Percentiles rank a stretch among this genome's conserved stretches.
Conservation (phyloP, 2,113 vertebrate species). For the Xyrauchen texanus region DNA sequence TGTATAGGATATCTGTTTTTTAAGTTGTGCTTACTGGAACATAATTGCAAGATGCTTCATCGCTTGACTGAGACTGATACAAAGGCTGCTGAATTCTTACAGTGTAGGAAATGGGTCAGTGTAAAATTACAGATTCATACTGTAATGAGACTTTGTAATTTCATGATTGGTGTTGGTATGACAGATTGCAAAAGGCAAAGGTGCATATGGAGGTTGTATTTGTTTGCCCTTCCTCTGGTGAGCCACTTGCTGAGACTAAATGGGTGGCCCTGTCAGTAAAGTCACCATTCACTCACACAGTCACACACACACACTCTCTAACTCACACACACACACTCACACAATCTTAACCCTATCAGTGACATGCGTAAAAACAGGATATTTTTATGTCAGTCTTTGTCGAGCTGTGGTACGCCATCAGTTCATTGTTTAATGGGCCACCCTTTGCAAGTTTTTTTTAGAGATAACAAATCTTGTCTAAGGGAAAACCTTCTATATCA, state of each 20-base stretch:
- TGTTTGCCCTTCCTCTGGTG: conserved; percentile 40
- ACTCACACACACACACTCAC: conserved; percentile 30
- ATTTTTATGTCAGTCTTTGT: conserved; percentile 48
- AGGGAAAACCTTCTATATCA: background rate
- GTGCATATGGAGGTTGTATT: conserved; percentile 48
- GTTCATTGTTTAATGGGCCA: conserved; percentile 40
- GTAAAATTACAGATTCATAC: too few species aligned
- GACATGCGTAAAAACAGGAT: conserved; percentile 42
- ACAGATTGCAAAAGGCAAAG: conserved; percentile 26
- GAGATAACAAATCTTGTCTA: conserved; percentile 26
- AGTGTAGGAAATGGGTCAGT: background rate
- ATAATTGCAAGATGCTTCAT: too few species aligned
- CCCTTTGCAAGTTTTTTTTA: conserved; percentile 25
- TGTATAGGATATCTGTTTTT: too few species aligned
- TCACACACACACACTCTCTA: background rate
- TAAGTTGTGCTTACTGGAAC: too few species aligned
- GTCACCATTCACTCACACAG: conserved; percentile 43
- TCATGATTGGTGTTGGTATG: background rate
- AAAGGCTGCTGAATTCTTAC: background rate
- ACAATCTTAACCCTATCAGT: conserved; percentile 46
- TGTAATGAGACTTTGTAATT: background rate
- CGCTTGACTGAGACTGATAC: too few species aligned
- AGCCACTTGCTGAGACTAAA: conserved; percentile 47
- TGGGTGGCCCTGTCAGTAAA: conserved; percentile 55
- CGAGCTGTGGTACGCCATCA: conserved; percentile 39